phyloP scores from a whole-genome alignment of 2,888 invertebrate genomes.

The Zhuqinia jingwanae region DNA sequence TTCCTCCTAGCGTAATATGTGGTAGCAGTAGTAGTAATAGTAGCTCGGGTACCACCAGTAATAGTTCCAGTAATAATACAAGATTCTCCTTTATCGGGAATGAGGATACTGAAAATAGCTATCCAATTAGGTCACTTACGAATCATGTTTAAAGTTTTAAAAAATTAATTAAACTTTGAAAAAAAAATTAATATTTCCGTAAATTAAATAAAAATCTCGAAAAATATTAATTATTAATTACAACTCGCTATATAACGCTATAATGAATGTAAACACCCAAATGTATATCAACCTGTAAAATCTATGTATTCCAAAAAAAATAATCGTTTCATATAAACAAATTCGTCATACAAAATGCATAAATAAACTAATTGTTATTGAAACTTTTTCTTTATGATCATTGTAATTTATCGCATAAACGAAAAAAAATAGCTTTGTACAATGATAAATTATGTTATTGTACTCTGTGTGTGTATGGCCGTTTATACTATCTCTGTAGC shows the following conservation, averaged over 20 bases:
- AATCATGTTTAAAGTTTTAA: slow-evolving; percentile 50
- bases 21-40: slow-evolving; percentile 57
- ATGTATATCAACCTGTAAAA: slow-evolving; percentile 39
- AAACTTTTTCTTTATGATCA: background rate
- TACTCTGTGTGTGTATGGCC: background rate
- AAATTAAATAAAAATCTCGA: background rate
- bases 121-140: slow-evolving; percentile 68
- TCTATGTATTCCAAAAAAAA: slow-evolving; percentile 21
- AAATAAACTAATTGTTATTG: background rate
- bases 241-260: slow-evolving; percentile 18
- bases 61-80: slow-evolving; percentile 55
- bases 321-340: background rate
- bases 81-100: slow-evolving; percentile 61
- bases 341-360: background rate
- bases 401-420: background rate
- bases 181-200: background rate
- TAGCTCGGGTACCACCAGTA: slow-evolving; percentile 49
- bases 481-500: background rate
- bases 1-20: slow-evolving; percentile 42
- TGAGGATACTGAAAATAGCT: slow-evolving; percentile 74
- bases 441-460: background rate
- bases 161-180: background rate
- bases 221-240: background rate
- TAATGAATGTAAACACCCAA: background rate
- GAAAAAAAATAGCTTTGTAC: background rate